Evolutionary conservation across 2,113 vertebrate species (phyloP).

Genomic region (Solenodon paradoxus): DNA sequence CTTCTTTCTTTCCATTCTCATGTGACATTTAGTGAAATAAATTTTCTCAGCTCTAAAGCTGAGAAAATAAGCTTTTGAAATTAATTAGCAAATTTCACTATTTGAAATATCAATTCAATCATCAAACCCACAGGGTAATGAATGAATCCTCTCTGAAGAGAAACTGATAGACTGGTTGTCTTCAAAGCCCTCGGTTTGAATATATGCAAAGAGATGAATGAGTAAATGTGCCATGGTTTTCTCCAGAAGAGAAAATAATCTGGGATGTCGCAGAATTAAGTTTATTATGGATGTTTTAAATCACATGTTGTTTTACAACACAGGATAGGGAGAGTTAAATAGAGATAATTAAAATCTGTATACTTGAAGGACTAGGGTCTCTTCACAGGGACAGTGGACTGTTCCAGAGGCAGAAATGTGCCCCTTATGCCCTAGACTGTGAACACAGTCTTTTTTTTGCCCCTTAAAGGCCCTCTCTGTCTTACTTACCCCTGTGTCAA

Average conservation of each 20-base stretch:
- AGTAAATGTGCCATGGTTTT: not conserved
- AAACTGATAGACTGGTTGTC: not conserved
- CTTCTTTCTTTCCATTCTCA: not conserved
- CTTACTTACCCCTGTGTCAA: not conserved
- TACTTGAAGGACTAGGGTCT: not conserved
- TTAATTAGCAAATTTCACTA: not conserved
- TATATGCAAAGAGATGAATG: not conserved
- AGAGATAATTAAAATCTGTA: not conserved
- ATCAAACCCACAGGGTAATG: not conserved
- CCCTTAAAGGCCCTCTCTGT: not conserved
- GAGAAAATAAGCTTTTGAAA: not conserved
- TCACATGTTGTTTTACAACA: not conserved
- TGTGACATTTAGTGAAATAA: not conserved
- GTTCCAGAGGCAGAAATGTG: not conserved
- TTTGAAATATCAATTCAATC: not conserved
- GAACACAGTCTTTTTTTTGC: not conserved
- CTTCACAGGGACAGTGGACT: too few species aligned
- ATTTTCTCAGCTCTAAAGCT: not conserved
- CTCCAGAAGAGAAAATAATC: too few species aligned
- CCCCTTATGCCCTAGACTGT: not conserved
- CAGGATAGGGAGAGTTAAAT: not conserved
- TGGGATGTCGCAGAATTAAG: not conserved
- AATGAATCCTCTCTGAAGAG: not conserved
- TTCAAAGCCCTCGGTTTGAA: not conserved
- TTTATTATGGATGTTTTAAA: not conserved